phyloP scores from a whole-genome alignment of 2,888 invertebrate genomes.

The Stomorhina lunata region DNA sequence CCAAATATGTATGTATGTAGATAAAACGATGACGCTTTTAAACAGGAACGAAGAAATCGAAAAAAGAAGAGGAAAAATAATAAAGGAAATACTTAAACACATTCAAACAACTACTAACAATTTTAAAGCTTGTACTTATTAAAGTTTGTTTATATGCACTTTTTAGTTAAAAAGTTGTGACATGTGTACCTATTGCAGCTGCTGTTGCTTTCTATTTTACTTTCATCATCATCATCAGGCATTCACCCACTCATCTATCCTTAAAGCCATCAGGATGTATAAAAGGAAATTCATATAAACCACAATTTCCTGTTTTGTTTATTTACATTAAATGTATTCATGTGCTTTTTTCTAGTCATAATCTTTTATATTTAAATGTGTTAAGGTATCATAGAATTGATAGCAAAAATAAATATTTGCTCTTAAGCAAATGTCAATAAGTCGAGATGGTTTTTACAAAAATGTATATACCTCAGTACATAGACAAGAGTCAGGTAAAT shows the following conservation, averaged over 20 bases:
- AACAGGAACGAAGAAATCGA: background rate
- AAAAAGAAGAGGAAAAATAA: background rate
- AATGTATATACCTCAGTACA: background rate
- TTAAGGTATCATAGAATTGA: background rate
- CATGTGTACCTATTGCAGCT: background rate
- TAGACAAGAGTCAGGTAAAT: background rate
- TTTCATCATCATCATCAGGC: background rate
- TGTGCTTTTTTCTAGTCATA: background rate
- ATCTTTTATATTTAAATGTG: background rate
- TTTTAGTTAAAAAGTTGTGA: background rate
- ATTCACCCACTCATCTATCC: background rate
- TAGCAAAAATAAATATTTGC: background rate
- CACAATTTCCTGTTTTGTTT: constrained; percentile 38
- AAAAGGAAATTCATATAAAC: constrained; percentile 41
- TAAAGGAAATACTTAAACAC: too few species aligned
- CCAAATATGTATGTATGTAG: background rate
- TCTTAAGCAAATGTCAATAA: background rate
- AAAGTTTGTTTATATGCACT: background rate
- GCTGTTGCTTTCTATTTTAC: background rate
- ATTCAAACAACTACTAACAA: background rate
- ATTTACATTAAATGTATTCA: background rate
- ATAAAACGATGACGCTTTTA: background rate
- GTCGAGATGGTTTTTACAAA: too few species aligned
- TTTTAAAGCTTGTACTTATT: too few species aligned
- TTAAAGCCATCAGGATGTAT: constrained; percentile 19